Conservation (phyloP, 2,113 vertebrate species). For the Morone saxatilis region DNA sequence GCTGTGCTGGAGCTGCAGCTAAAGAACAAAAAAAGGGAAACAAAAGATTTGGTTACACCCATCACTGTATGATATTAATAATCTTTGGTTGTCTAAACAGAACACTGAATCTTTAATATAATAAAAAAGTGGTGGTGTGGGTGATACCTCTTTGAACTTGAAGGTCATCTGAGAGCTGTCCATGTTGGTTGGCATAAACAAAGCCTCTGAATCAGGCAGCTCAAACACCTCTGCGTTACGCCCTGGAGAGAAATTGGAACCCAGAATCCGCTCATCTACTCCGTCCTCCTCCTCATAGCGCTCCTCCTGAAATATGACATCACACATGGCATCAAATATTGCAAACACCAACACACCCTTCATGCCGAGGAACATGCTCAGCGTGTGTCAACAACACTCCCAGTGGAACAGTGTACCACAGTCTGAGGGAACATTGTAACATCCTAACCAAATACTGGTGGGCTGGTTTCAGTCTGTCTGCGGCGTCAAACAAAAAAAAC, state of each 20-base stretch:
- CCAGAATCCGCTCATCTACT: conserved; percentile 86
- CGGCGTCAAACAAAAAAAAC: neutral
- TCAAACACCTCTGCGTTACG: conserved; percentile 89
- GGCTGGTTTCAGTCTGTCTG: neutral
- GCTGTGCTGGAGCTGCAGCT: conserved; percentile 91
- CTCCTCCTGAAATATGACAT: conserved; percentile 81
- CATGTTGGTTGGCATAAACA: conserved; percentile 88
- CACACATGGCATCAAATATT: conserved; percentile 46
- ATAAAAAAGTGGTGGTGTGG: neutral
- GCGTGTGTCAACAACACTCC: conserved; percentile 64
- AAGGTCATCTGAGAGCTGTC: conserved; percentile 89
- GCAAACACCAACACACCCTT: conserved; percentile 48
- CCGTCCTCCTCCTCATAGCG: conserved; percentile 88
- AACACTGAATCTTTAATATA: neutral
- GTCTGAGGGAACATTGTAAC: conserved; percentile 27
- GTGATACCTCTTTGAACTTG: conserved; percentile 91
- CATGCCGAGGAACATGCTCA: conserved; percentile 30
- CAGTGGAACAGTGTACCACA: conserved; percentile 17
- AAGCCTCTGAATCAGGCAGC: conserved; percentile 89
- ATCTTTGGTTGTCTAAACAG: neutral
- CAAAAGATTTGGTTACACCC: conserved; percentile 17
- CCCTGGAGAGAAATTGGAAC: conserved; percentile 86
- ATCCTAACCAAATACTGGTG: conserved; percentile 39
- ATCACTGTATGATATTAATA: neutral
- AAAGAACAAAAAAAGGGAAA: conserved; percentile 27